Evolutionary conservation across 2,113 vertebrate species (phyloP).

Genomic region (Todiramphus saurophagus): DNA sequence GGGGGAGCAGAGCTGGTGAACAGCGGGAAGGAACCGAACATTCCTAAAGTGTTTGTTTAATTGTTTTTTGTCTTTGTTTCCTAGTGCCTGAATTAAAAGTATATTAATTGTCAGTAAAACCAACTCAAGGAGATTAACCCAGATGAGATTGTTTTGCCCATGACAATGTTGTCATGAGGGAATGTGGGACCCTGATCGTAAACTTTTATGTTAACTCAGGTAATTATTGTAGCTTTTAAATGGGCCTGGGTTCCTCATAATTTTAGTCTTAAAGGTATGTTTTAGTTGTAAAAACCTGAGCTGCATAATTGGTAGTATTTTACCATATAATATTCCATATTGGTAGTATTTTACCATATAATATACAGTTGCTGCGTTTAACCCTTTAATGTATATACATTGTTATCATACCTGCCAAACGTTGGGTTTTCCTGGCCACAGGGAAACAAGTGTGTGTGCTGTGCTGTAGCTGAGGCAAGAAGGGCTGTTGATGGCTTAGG

Average conservation of each 20-base stretch:
- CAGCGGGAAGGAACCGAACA: neutral
- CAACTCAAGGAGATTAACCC: neutral
- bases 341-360: neutral
- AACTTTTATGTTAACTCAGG: neutral
- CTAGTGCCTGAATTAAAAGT: neutral
- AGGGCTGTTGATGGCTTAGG: neutral
- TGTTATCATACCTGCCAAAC: neutral
- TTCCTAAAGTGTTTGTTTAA: neutral
- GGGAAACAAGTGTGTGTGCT: neutral
- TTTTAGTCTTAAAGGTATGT: neutral
- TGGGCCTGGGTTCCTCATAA: neutral
- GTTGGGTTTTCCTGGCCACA: neutral
- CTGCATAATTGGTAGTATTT: neutral
- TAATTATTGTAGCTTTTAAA: neutral
- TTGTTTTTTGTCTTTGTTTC: neutral
- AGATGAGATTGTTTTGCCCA: neutral
- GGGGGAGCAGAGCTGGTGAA: neutral
- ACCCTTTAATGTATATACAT: neutral
- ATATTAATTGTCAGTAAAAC: neutral
- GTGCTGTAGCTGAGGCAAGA: neutral
- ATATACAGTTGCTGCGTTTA: neutral
- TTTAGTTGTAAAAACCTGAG: neutral
- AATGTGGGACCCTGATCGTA: neutral
- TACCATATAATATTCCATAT: neutral
- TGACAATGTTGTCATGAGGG: neutral